phyloP scores from a whole-genome alignment of 2,888 invertebrate genomes.

The Oegoconia quadripuncta region DNA sequence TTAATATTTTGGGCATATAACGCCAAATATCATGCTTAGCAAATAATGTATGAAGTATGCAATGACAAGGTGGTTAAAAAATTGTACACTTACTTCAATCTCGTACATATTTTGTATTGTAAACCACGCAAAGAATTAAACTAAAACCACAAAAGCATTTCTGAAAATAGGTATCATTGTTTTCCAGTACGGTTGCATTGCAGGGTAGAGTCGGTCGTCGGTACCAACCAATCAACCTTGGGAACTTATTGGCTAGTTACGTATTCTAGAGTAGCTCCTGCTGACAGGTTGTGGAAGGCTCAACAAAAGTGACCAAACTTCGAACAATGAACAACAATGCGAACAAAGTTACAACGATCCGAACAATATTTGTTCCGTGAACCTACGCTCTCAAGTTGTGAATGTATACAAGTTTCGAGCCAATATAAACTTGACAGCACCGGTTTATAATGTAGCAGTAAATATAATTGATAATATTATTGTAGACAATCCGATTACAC shows the following conservation, averaged over 20 bases:
- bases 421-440: conserved; percentile 58
- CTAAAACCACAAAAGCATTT: too few species aligned
- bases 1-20: neutral
- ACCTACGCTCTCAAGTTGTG: conserved; percentile 33
- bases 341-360: conserved; percentile 53
- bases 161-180: too few species aligned
- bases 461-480: too few species aligned
- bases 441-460: too few species aligned
- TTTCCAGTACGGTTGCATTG: too few species aligned
- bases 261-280: conserved; percentile 50
- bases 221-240: conserved; percentile 51
- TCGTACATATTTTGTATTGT: too few species aligned
- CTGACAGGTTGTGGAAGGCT: conserved; percentile 40
- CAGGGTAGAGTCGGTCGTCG: too few species aligned
- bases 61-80: too few species aligned
- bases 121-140: too few species aligned
- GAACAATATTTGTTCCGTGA: conserved; percentile 49
- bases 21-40: neutral
- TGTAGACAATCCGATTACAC: too few species aligned
- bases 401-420: conserved; percentile 42
- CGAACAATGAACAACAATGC: conserved; percentile 50
- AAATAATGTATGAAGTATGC: neutral
- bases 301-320: conserved; percentile 60
- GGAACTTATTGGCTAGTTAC: conserved; percentile 54
- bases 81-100: too few species aligned